phyloP scores from a whole-genome alignment of 2,888 invertebrate species.

The Strigamia transsilvanica region DNA sequence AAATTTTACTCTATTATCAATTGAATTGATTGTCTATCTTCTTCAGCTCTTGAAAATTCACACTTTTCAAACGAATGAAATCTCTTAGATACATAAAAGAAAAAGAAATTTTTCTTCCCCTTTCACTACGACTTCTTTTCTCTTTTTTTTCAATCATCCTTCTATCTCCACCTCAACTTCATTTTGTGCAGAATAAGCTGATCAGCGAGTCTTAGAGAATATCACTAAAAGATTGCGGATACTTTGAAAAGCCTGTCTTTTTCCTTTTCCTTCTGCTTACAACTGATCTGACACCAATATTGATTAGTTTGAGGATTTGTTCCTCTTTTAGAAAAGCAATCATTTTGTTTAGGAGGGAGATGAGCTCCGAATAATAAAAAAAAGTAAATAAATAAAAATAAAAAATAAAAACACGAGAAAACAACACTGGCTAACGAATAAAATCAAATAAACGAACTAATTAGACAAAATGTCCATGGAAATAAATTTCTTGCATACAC shows the following conservation, averaged over 20 bases:
- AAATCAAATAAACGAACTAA: not conserved
- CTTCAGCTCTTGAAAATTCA: not conserved
- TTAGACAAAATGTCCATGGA: not conserved
- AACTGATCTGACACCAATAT: not conserved
- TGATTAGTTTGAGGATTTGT: constrained; percentile 8
- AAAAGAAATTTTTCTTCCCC: not conserved
- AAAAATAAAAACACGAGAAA: too few species aligned
- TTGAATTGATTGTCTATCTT: too few species aligned
- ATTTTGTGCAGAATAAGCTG: constrained; percentile 8
- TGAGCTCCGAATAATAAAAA: not conserved
- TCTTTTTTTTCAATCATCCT: not conserved
- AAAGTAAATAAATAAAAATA: not conserved
- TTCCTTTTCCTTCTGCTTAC: not conserved
- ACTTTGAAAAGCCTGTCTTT: constrained; percentile 8
- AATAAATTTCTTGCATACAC: not conserved
- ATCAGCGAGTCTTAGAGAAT: constrained; percentile 8
- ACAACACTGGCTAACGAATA: not conserved
- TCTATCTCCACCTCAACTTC: constrained; percentile 1
- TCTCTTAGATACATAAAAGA: not conserved
- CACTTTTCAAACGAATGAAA: not conserved
- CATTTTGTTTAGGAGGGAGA: not conserved
- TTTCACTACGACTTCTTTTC: not conserved
- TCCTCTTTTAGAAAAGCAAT: not conserved
- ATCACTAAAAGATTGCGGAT: constrained; percentile 1
- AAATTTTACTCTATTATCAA: too few species aligned